Evolutionary conservation across 2,113 vertebrate genomes (phyloP).

Genomic region (Thalassoma bifasciatum): DNA sequence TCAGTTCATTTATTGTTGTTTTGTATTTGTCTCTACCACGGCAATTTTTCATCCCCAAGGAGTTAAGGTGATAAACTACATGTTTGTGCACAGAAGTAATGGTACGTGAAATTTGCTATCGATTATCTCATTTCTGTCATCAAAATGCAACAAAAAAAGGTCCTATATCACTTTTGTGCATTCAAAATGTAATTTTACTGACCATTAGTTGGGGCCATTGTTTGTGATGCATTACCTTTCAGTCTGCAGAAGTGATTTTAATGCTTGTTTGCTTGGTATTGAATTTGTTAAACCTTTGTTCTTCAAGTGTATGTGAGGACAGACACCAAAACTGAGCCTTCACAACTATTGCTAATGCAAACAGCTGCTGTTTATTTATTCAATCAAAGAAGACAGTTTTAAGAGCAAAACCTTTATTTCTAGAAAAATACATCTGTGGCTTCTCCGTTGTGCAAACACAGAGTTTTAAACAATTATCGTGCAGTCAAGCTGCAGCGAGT

Average conservation of each 20-base stretch:
- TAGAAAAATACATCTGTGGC: too few relatives aligned
- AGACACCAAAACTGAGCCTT: background rate
- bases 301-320: background rate
- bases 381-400: too few relatives aligned
- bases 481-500: too few relatives aligned
- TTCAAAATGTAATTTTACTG: slow-evolving; percentile 22
- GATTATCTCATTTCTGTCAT: slow-evolving; percentile 20
- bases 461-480: too few relatives aligned
- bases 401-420: too few relatives aligned
- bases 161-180: background rate
- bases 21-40: background rate
- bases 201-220: slow-evolving; percentile 23
- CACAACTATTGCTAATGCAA: too few relatives aligned
- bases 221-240: background rate
- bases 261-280: background rate
- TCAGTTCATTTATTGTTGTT: too few relatives aligned
- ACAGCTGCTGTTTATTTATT: too few relatives aligned
- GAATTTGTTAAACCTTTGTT: background rate
- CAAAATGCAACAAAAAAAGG: background rate
- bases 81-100: slow-evolving; percentile 8
- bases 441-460: too few relatives aligned
- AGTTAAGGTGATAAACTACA: background rate
- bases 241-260: background rate
- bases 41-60: slow-evolving; percentile 1
- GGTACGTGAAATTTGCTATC: background rate